Conservation (phyloP, 2,888 invertebrate species). For the Machimus atricapillus region DNA sequence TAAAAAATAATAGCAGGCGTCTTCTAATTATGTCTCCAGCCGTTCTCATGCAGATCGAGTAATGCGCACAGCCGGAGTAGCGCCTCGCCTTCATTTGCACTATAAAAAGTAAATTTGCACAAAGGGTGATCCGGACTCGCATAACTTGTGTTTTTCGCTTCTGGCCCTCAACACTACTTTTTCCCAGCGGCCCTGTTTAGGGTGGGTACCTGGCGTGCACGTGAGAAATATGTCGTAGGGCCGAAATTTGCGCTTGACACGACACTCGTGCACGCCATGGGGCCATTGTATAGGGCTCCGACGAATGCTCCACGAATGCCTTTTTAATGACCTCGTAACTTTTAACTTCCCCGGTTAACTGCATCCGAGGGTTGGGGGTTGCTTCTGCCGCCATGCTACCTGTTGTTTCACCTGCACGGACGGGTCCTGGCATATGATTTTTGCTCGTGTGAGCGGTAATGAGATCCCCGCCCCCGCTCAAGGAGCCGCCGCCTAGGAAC, state of each 20-base stretch:
- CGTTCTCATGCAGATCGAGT: neutral
- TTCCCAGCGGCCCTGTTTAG: neutral
- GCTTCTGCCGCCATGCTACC: neutral
- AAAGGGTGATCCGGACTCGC: neutral
- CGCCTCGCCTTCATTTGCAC: neutral
- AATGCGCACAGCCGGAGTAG: neutral
- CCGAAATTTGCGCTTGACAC: constrained; percentile 7
- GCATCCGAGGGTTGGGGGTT: neutral
- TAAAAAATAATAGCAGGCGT: neutral
- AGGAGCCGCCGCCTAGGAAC: neutral
- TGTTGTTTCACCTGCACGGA: neutral
- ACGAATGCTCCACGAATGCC: constrained; percentile 4
- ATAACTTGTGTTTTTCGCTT: neutral
- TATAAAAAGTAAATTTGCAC: constrained; percentile 12
- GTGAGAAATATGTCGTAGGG: neutral
- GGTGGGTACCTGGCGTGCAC: neutral
- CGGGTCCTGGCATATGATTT: neutral
- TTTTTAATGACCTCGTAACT: constrained; percentile 30
- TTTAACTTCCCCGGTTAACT: constrained; percentile 29
- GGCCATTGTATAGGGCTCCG: neutral
- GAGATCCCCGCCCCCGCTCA: neutral
- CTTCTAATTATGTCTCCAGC: neutral
- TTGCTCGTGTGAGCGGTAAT: constrained; percentile 1
- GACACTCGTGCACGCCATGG: neutral
- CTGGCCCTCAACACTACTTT: neutral